Conservation (phyloP, 2,797 vertebrate genomes). For the Ambastaia sidthimunki region DNA sequence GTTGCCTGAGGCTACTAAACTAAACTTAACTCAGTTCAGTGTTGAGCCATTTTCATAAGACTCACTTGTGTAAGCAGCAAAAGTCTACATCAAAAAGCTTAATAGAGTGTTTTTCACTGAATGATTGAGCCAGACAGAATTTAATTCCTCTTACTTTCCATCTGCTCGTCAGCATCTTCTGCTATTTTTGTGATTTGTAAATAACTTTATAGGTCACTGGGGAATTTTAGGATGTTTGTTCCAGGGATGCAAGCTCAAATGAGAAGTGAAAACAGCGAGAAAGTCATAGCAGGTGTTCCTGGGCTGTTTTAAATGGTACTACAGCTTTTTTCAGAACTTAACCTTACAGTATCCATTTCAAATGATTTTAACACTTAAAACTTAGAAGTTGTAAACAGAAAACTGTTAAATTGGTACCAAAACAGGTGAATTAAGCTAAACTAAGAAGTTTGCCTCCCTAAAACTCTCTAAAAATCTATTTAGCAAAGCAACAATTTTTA, state of each 20-base stretch:
- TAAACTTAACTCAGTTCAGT: slow-evolving; percentile 18
- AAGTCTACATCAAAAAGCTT: neutral
- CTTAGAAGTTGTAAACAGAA: no score
- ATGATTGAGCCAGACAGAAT: neutral
- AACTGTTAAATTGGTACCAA: no score
- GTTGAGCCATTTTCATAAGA: slow-evolving; percentile 3
- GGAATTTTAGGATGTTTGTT: neutral
- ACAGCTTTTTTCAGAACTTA: no score
- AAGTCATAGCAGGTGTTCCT: neutral
- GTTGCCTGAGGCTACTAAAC: slow-evolving; percentile 12
- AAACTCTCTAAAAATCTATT: no score
- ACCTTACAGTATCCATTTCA: no score
- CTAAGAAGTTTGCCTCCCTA: no score
- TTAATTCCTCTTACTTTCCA: slow-evolving; percentile 17
- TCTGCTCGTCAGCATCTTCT: neutral
- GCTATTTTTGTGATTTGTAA: neutral
- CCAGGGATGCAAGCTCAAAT: neutral
- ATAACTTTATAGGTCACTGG: neutral
- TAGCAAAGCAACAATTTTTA: no score
- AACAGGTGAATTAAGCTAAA: no score
- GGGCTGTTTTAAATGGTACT: no score
- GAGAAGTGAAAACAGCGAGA: neutral
- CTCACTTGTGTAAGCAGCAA: neutral
- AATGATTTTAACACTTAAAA: no score
- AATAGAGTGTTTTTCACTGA: neutral